These are phyloP conservation scores for Corythaeola cristata DNA, from an alignment of 2,113 vertebrate genomes.

Conservation along the genomic window DNA sequence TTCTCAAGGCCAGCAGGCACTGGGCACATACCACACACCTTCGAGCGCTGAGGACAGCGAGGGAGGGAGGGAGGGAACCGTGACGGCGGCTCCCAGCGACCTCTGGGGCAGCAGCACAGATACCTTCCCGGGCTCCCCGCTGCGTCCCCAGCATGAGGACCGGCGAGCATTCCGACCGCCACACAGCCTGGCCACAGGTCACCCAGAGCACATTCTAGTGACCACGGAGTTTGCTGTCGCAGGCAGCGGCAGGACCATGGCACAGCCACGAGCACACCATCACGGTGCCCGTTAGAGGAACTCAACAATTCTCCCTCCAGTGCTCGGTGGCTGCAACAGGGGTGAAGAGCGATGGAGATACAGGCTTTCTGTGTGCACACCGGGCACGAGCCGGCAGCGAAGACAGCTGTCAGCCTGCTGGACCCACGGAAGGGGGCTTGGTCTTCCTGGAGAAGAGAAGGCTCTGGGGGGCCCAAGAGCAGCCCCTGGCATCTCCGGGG, in stretches of 20 bases:
- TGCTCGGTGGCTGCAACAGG: accelerated
- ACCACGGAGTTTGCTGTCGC: not conserved
- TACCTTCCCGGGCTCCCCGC: accelerated
- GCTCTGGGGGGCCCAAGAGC: not conserved
- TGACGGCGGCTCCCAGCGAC: not conserved
- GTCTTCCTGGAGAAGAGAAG: not conserved
- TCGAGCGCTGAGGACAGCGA: accelerated
- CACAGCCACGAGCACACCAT: accelerated
- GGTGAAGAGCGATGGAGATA: accelerated
- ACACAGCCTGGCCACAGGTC: not conserved
- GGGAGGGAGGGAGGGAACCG: not conserved
- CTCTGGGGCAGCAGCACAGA: not conserved
- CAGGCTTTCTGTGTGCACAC: accelerated
- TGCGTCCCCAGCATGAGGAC: accelerated
- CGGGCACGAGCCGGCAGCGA: accelerated
- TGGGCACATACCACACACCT: not conserved
- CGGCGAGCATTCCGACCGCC: accelerated
- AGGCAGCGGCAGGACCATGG: not conserved
- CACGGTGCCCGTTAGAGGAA: accelerated
- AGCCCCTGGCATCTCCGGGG: not conserved
- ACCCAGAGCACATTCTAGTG: not conserved
- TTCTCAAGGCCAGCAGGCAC: not conserved
- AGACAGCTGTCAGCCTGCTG: not conserved
- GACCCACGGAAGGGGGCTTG: not conserved
- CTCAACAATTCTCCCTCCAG: accelerated